These are phyloP conservation scores for Heliopora coerulea DNA, from an alignment of 92 coral and sea anemone species.

Conservation along the genomic window DNA sequence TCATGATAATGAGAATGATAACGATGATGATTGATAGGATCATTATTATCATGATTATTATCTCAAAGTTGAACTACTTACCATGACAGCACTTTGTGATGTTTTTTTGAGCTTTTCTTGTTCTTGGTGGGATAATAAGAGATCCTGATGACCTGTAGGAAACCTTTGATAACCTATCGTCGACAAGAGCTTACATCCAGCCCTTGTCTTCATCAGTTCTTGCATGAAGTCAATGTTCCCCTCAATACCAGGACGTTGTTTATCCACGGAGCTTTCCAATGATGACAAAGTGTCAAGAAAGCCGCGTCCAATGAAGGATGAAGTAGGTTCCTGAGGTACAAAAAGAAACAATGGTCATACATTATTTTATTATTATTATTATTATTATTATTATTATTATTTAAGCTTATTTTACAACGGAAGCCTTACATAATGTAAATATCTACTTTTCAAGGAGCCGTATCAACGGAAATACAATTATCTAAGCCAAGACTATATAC, in stretches of 20 bases:
- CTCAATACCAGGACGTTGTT: not conserved
- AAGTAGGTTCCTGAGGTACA: slow-evolving; percentile 15
- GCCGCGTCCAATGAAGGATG: slow-evolving; percentile 22
- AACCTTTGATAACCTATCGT: slow-evolving; percentile 4
- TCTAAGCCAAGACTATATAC: no score
- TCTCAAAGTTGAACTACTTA: not conserved
- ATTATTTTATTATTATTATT: no score
- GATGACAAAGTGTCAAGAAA: slow-evolving; percentile 1
- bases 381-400: no score
- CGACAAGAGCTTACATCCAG: slow-evolving; percentile 20
- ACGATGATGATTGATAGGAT: no score
- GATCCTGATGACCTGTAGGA: not conserved
- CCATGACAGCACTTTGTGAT: slow-evolving; percentile 18
- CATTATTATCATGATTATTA: no score
- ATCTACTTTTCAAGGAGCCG: no score
- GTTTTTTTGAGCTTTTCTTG: not conserved
- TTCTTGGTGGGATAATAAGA: not conserved
- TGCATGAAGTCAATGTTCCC: not conserved
- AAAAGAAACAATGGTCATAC: not conserved
- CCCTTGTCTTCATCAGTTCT: not conserved
- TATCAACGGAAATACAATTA: no score
- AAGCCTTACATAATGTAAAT: no score
- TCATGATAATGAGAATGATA: no score
- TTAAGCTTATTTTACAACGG: no score
- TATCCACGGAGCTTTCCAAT: not conserved